Percentiles rank a stretch among this genome's conserved stretches.
Conservation (phyloP, 2,888 invertebrate genomes). For the Aphodius sticticus region DNA sequence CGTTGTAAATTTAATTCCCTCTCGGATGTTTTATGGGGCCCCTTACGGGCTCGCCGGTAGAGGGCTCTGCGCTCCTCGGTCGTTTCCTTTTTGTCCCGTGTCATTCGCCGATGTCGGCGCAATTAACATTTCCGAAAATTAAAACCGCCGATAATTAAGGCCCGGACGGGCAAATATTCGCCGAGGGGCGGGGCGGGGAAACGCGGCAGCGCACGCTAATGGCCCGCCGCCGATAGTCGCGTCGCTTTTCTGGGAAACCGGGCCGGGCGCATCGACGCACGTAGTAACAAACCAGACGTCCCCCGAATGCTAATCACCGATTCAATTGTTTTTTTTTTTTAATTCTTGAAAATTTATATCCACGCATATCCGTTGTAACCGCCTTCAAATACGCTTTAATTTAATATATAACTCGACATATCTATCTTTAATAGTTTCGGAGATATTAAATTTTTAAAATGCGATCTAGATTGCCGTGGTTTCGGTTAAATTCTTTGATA, state of each 20-base stretch:
- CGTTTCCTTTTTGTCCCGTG: background rate
- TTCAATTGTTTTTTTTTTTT: background rate
- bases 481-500: no score
- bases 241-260: background rate
- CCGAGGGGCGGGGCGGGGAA: background rate
- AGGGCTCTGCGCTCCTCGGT: background rate
- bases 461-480: background rate
- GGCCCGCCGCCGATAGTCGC: constrained; percentile 4
- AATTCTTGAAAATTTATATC: background rate
- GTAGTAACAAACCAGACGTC: background rate
- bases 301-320: background rate
- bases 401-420: background rate
- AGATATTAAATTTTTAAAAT: background rate
- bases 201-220: background rate
- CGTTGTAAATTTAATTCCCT: background rate
- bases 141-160: constrained; percentile 12
- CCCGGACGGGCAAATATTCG: constrained; percentile 4
- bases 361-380: background rate
- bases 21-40: background rate
- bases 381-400: background rate
- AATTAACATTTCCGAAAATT: constrained; percentile 24
- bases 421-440: background rate
- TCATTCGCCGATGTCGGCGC: background rate
- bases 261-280: constrained; percentile 4
- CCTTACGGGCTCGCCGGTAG: background rate